phyloP scores from a whole-genome alignment of 2,888 invertebrate species.

The Neoascia interrupta region DNA sequence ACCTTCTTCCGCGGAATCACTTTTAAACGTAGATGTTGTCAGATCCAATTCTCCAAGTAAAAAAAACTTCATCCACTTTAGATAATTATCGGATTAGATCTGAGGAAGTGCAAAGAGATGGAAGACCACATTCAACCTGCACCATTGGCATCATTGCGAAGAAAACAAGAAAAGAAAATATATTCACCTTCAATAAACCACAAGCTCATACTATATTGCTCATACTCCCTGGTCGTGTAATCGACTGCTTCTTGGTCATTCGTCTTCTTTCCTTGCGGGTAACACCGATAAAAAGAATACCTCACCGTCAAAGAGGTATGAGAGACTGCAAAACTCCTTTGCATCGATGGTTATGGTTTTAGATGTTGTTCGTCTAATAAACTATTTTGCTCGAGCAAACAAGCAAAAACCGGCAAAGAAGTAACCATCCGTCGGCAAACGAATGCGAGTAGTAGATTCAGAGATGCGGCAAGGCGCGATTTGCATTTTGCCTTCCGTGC shows the following conservation, averaged over 20 bases:
- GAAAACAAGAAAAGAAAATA: no score
- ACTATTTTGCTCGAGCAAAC: conserved; percentile 40
- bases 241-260: conserved; percentile 37
- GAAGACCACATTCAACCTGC: neutral
- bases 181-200: no score
- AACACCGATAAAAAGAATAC: no score
- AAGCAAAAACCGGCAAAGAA: conserved; percentile 1
- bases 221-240: conserved; percentile 47
- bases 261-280: conserved; percentile 14
- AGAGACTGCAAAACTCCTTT: no score
- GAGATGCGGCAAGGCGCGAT: conserved; percentile 8
- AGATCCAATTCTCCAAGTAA: no score
- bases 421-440: conserved; percentile 15
- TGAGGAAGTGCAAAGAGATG: conserved; percentile 28
- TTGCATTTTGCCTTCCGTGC: conserved; percentile 42
- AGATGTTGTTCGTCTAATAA: conserved; percentile 62
- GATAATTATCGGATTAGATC: conserved; percentile 21
- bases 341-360: conserved; percentile 49
- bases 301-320: no score
- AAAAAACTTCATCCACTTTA: neutral
- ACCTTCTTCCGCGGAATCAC: no score
- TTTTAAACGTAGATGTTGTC: no score
- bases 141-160: neutral
- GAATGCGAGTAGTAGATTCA: conserved; percentile 3
- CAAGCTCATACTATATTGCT: conserved; percentile 7